Conservation (phyloP, 2,113 vertebrate genomes). For the Otus sunia region DNA sequence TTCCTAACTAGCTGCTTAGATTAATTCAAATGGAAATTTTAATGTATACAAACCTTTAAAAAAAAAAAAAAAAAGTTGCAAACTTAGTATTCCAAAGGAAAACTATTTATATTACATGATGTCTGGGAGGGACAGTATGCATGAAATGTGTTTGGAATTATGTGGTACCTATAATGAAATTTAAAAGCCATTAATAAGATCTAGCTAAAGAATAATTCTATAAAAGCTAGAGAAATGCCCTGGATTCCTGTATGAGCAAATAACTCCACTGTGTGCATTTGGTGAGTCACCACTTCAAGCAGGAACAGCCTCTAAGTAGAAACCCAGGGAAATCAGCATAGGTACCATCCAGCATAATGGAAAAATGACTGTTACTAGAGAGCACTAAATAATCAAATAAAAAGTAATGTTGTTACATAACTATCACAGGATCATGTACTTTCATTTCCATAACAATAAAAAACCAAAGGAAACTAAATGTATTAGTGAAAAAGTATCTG, state of each 20-base stretch:
- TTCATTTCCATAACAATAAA: background rate
- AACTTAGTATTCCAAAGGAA: background rate
- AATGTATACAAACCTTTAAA: background rate
- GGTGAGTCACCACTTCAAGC: constrained; percentile 14
- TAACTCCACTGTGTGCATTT: background rate
- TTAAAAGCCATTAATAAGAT: background rate
- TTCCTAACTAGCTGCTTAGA: background rate
- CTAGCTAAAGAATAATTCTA: background rate
- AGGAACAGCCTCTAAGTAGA: background rate
- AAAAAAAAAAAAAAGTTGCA: background rate
- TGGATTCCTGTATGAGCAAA: background rate
- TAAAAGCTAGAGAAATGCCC: background rate
- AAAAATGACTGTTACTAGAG: background rate
- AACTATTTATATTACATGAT: background rate
- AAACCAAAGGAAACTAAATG: background rate
- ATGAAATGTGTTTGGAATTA: background rate
- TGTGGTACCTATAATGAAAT: background rate
- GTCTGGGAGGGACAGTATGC: background rate
- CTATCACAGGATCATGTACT: background rate
- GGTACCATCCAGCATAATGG: background rate
- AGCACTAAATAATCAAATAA: constrained; percentile 13
- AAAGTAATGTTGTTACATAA: background rate
- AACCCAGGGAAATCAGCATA: background rate
- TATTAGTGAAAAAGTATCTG: background rate
- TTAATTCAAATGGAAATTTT: background rate